phyloP scores from a whole-genome alignment of 2,888 invertebrate species.

The Caradrina kadenii region DNA sequence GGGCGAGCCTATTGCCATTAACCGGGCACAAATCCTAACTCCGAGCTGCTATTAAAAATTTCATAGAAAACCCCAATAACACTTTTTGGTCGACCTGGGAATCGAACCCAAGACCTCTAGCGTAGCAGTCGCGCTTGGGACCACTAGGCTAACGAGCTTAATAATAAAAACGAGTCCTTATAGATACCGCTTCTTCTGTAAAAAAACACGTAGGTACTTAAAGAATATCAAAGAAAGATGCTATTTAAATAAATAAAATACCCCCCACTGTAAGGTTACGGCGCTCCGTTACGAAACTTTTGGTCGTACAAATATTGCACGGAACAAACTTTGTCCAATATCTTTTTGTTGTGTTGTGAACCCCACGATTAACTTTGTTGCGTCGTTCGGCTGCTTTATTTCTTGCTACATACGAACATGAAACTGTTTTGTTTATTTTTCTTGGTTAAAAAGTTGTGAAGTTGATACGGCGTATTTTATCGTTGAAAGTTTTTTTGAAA shows the following conservation, averaged over 20 bases:
- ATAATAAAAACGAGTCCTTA: no score
- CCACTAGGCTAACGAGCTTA: no score
- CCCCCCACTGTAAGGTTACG: conserved; percentile 6
- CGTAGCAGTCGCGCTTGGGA: no score
- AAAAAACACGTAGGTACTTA: background rate
- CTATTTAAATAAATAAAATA: conserved; percentile 24
- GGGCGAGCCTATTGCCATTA: no score
- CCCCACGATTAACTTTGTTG: conserved; percentile 53
- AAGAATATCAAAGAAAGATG: background rate
- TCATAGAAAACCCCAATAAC: no score
- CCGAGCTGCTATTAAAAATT: no score
- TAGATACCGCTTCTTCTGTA: no score
- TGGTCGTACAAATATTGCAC: conserved; percentile 37
- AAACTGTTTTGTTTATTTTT: conserved; percentile 34
- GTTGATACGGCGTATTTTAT: conserved; percentile 29
- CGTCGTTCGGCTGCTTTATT: conserved; percentile 42
- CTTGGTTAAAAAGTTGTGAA: conserved; percentile 21
- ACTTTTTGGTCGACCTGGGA: no score
- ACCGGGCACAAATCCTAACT: no score
- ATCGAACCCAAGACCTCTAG: no score
- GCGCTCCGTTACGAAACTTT: conserved; percentile 26
- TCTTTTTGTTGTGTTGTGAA: conserved; percentile 51
- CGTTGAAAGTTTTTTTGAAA: conserved; percentile 18
- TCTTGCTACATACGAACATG: conserved; percentile 33
- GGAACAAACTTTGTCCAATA: conserved; percentile 44